phyloP scores from a whole-genome alignment of 2,113 vertebrate genomes.

The Microcebus ravelobensis region DNA sequence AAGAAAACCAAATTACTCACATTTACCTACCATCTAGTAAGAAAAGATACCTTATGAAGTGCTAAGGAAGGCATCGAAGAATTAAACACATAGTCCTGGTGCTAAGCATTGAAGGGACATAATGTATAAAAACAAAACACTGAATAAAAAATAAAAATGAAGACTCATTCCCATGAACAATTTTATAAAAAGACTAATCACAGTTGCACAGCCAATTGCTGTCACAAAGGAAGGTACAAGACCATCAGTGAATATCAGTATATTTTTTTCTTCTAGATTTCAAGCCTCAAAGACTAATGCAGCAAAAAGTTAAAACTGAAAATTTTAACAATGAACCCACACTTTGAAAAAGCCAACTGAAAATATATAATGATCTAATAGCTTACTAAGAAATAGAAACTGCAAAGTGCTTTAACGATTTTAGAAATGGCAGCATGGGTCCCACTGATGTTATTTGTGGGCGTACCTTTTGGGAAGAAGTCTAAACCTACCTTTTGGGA shows the following conservation, averaged over 20 bases:
- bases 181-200: background rate
- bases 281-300: background rate
- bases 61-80: too few relatives aligned
- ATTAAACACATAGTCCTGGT: background rate
- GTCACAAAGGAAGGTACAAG: background rate
- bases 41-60: fast-evolving
- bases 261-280: background rate
- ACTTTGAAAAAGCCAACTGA: background rate
- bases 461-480: too few relatives aligned
- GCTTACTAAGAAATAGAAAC: background rate
- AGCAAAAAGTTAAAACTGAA: background rate
- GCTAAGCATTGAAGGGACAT: background rate
- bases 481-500: background rate
- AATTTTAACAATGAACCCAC: background rate
- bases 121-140: too few relatives aligned
- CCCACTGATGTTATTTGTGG: background rate
- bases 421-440: background rate
- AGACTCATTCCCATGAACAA: background rate
- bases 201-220: background rate
- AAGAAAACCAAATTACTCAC: background rate
- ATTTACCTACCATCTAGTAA: background rate
- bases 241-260: background rate
- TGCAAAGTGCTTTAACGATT: background rate
- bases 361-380: background rate
- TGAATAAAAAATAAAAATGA: background rate